Percentiles rank a stretch among this genome's conserved stretches.
Evolutionary conservation across 2,888 invertebrate species (phyloP).

Genomic region (Eutolmus rufibarbis): DNA sequence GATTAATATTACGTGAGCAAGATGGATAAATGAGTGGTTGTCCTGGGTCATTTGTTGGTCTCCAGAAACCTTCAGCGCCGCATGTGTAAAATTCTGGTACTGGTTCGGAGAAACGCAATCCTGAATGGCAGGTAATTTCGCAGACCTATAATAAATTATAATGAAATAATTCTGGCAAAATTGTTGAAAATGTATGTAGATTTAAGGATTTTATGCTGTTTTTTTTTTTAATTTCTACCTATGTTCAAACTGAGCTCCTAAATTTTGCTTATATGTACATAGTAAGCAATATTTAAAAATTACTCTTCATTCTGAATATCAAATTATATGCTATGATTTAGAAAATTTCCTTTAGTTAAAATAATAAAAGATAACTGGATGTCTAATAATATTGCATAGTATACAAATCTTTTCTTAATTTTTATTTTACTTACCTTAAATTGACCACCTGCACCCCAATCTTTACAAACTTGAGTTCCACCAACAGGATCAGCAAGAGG

Average conservation of each 20-base stretch:
- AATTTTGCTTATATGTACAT: no score
- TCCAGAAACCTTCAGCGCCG: conserved; percentile 98
- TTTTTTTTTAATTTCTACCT: no score
- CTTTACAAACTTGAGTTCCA: conserved; percentile 89
- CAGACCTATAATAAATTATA: conserved; percentile 70
- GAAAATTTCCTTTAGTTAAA: not conserved
- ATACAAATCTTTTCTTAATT: not conserved
- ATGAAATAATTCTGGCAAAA: not conserved
- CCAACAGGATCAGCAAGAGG: conserved; percentile 87
- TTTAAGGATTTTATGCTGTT: no score
- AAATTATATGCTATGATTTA: not conserved
- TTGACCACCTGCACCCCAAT: conserved; percentile 95
- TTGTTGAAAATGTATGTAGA: no score
- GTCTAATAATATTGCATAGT: not conserved
- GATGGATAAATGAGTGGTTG: conserved; percentile 88
- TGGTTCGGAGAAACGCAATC: conserved; percentile 88
- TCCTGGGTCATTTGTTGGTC: conserved; percentile 82
- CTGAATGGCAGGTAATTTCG: conserved; percentile 85
- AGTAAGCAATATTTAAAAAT: not conserved
- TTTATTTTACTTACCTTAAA: conserved; percentile 70
- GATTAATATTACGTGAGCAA: conserved; percentile 76
- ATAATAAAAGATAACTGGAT: not conserved
- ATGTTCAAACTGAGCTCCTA: no score
- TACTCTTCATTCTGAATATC: not conserved
- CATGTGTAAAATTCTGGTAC: conserved; percentile 98